Evolutionary conservation across 1,140 invertebrate species (phyloP), one percentile per base, ranked within the genome.

Genomic region (Agraylea sexmaculata): DNA sequence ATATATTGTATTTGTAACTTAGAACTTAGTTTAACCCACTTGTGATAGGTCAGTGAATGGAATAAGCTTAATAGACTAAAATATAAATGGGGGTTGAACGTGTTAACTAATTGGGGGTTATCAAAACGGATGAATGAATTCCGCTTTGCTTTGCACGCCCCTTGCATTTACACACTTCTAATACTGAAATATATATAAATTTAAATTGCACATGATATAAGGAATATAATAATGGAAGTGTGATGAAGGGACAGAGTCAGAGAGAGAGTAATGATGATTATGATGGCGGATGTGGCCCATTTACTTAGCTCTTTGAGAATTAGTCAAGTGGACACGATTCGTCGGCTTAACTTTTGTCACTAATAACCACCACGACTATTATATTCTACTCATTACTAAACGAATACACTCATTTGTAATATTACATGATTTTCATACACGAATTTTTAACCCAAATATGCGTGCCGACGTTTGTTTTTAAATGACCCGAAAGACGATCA

Each of bases 261-360:
- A 30, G 16, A 30, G 12, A 11, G 29, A 30, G 29, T 16, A 30
- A 16, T 30, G 12, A 13, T 16, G n/a, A n/a, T n/a, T n/a, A 13
- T 30, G 29, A 13, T 11, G 16, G 30, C 39, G 39, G 39, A 41
- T 34, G 39, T 17, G 13, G n/a, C 39, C 19, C 28, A 41, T 41
- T 41, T 41, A 41, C 39, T 18, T 28, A 30, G 25, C 39, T 33
- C 39, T 41, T 41, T 41, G 21, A 23, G 21, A 41, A 41, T 41
- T 41, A 41, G 25, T 41, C 39, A 32, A 27, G 30, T 41, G 31
- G 12, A 41, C 28, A 34, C 28, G 31, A 41, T 41, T 41, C 35
- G 35, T 34, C 39, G 30, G 19, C 30, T 21, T 21, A 41, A 41
- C 35, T 41, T 34, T 20, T 23, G n/a, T n/a, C n/a, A n/a, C 12